phyloP scores from a whole-genome alignment of 2,113 vertebrate genomes.

The Bubo scandiacus region DNA sequence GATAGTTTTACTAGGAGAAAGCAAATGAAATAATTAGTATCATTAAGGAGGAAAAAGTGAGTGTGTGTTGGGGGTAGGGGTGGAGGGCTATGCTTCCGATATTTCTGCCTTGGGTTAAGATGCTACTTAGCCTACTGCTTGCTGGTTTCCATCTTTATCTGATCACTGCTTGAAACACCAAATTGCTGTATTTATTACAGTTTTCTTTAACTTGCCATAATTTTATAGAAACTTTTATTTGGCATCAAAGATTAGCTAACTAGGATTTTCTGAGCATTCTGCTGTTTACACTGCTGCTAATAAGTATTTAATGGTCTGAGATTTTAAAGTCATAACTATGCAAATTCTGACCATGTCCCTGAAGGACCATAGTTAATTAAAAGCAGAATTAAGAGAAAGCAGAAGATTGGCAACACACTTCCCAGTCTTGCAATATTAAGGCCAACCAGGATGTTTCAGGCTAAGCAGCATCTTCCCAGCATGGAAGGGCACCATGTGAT shows the following conservation, averaged over 20 bases:
- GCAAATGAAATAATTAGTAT: slow-evolving; percentile 64
- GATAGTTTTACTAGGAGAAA: slow-evolving; percentile 43
- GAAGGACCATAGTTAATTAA: slow-evolving; percentile 43
- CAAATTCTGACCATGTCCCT: slow-evolving; percentile 50
- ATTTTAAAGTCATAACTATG: slow-evolving; percentile 58
- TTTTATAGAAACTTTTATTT: slow-evolving; percentile 24
- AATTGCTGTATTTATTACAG: slow-evolving; percentile 53
- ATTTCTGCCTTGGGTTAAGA: slow-evolving; percentile 44
- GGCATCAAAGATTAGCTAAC: neutral
- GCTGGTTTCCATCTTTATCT: slow-evolving; percentile 44
- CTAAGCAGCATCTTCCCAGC: neutral
- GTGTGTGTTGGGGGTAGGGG: neutral
- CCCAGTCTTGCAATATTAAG: neutral
- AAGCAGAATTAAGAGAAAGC: slow-evolving; percentile 8
- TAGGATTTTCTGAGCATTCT: slow-evolving; percentile 45
- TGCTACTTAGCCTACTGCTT: slow-evolving; percentile 14
- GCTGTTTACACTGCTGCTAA: slow-evolving; percentile 47
- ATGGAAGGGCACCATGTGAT: rapidly evolving
- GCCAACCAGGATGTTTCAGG: neutral
- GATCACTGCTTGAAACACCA: slow-evolving; percentile 41
- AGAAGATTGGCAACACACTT: neutral
- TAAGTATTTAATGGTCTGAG: slow-evolving; percentile 52
- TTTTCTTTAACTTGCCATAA: slow-evolving; percentile 28
- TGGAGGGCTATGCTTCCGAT: neutral
- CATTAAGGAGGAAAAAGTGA: slow-evolving; percentile 40